These are phyloP conservation scores for Boulengeromyrus knoepffleri DNA, from an alignment of 2,113 vertebrate species.

Conservation along the genomic window DNA sequence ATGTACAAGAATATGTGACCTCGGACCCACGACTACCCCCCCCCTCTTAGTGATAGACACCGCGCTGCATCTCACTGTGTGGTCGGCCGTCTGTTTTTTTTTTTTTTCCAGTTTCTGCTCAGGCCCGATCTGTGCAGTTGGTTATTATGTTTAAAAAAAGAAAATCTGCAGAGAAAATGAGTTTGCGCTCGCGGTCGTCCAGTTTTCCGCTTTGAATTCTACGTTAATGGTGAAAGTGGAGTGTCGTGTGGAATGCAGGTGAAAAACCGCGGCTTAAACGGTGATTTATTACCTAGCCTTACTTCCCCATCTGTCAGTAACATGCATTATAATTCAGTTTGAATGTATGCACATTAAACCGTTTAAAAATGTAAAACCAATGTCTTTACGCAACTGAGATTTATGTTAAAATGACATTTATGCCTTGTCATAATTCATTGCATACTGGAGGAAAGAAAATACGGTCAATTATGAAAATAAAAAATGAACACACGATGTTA, in stretches of 20 bases:
- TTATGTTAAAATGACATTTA: conserved; percentile 12
- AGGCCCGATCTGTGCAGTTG: background rate
- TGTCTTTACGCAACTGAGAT: conserved; percentile 3
- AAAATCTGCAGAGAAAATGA: background rate
- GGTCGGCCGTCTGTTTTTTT: background rate
- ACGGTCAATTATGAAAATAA: conserved; percentile 30
- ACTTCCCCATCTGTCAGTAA: conserved; percentile 33
- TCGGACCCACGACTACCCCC: conserved; percentile 29
- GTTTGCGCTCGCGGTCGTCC: background rate
- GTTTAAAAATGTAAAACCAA: conserved; percentile 17
- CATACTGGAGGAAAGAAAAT: conserved; percentile 29
- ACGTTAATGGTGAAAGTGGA: conserved; percentile 42
- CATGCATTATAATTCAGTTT: conserved; percentile 23
- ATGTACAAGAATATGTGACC: conserved; percentile 95
- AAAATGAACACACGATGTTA: conserved; percentile 30
- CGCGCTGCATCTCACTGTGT: background rate
- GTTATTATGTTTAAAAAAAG: conserved; percentile 9
- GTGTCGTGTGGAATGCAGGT: conserved; percentile 54
- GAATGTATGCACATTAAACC: conserved; percentile 23
- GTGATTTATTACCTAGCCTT: conserved; percentile 27
- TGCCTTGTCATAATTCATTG: conserved; percentile 21
- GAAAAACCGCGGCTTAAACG: conserved; percentile 10
- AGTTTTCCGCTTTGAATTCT: conserved; percentile 16
- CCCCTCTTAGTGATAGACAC: background rate
- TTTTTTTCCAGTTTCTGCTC: background rate